phyloP scores from a whole-genome alignment of 2,113 vertebrate species.

The Redunca redunca region DNA sequence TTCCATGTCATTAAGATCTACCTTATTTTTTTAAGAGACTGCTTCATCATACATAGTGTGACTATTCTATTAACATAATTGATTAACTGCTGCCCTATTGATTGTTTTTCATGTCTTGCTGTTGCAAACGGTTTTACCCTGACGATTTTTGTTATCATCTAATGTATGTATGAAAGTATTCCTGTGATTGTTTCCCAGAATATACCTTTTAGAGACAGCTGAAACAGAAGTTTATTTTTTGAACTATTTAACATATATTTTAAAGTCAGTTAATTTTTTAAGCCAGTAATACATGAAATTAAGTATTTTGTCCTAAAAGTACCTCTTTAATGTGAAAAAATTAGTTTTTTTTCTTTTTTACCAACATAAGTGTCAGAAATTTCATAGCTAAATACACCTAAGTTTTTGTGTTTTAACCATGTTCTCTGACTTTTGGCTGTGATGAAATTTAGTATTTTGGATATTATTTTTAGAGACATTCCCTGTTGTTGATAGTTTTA shows the following conservation, averaged over 20 bases:
- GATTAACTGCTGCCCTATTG: neutral
- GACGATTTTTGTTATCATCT: neutral
- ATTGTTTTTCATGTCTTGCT: neutral
- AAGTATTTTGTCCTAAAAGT: conserved; percentile 6
- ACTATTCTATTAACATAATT: neutral
- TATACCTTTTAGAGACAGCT: neutral
- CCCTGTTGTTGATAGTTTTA: neutral
- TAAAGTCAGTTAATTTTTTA: neutral
- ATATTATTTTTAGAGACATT: neutral
- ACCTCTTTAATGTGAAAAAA: neutral
- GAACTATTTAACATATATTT: neutral
- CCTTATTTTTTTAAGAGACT: neutral
- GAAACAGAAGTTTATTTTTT: neutral
- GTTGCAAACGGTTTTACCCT: neutral
- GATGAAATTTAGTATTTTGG: neutral
- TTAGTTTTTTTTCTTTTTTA: conserved; percentile 21
- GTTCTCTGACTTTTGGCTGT: neutral
- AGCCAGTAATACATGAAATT: neutral
- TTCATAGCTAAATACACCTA: neutral
- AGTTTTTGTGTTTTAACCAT: neutral
- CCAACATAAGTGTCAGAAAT: neutral
- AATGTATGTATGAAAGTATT: neutral
- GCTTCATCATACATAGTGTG: neutral
- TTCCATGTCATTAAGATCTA: neutral
- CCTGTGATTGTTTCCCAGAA: neutral